Evolutionary conservation across 2,888 invertebrate genomes (phyloP).

Genomic region (Phanerotoma sp.): DNA sequence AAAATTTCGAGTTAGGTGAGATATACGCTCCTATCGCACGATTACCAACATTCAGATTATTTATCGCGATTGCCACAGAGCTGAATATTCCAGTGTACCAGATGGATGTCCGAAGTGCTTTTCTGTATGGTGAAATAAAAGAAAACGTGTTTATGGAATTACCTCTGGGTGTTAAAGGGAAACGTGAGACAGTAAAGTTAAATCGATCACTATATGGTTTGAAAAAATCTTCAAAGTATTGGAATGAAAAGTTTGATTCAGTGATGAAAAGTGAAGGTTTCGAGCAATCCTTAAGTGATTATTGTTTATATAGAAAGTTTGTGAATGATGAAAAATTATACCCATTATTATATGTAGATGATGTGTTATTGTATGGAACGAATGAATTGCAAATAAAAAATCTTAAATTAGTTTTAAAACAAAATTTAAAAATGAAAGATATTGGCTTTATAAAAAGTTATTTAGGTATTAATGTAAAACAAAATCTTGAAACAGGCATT

Average conservation of each 20-base stretch:
- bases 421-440: neutral
- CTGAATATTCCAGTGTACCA: neutral
- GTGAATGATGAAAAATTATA: constrained; percentile 1
- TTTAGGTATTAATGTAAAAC: neutral
- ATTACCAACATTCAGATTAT: neutral
- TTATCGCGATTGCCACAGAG: neutral
- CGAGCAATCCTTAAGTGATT: neutral
- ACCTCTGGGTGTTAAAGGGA: neutral
- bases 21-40: neutral
- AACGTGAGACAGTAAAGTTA: neutral
- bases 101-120: neutral
- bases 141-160: neutral
- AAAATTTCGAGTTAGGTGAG: neutral
- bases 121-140: neutral
- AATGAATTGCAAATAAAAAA: neutral
- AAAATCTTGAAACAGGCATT: neutral
- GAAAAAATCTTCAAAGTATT: neutral
- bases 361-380: neutral
- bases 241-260: neutral
- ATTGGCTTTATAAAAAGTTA: neutral
- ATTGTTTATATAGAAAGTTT: neutral
- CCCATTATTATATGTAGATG: constrained; percentile 7
- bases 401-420: neutral
- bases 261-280: neutral
- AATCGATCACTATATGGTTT: neutral